Conservation (phyloP, 2,888 invertebrate genomes). For the Drosophila helvetica region DNA sequence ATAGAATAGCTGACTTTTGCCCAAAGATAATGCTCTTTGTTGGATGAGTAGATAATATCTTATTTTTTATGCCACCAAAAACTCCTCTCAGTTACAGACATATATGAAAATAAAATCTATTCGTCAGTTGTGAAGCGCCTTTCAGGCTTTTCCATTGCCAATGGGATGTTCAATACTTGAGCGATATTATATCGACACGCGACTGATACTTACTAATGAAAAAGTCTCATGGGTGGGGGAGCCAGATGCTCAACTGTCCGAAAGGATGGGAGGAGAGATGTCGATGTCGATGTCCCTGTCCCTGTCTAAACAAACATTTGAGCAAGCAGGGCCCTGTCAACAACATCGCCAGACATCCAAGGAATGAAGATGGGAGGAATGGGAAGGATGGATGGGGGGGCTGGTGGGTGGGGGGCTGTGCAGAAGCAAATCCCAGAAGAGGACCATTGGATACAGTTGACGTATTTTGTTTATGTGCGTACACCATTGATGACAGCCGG, state of each 20-base stretch:
- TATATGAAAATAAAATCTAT: too few relatives aligned
- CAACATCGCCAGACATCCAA: conserved; percentile 51
- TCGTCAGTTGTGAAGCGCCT: too few relatives aligned
- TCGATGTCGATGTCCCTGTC: neutral
- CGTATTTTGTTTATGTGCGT: conserved; percentile 74
- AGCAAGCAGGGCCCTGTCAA: conserved; percentile 59
- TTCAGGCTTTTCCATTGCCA: too few relatives aligned
- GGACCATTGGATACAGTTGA: conserved; percentile 59
- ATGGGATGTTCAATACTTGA: conserved; percentile 21
- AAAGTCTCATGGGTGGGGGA: conserved; percentile 52
- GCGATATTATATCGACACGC: conserved; percentile 48
- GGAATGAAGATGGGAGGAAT: conserved; percentile 10
- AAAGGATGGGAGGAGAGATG: conserved; percentile 22
- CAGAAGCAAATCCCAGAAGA: conserved; percentile 40
- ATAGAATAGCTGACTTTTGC: too few relatives aligned
- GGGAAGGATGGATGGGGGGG: neutral
- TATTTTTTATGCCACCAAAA: neutral
- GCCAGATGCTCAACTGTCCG: conserved; percentile 21
- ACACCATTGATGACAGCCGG: conserved; percentile 68
- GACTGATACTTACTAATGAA: conserved; percentile 44
- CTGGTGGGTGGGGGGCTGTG: neutral
- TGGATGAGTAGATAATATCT: too few relatives aligned
- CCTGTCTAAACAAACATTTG: conserved; percentile 65
- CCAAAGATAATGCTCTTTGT: too few relatives aligned
- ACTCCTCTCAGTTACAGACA: neutral